Evolutionary conservation across 2,113 vertebrate species (phyloP), one percentile per base, ranked within the genome.

Genomic region (Festucalex cinctus): DNA sequence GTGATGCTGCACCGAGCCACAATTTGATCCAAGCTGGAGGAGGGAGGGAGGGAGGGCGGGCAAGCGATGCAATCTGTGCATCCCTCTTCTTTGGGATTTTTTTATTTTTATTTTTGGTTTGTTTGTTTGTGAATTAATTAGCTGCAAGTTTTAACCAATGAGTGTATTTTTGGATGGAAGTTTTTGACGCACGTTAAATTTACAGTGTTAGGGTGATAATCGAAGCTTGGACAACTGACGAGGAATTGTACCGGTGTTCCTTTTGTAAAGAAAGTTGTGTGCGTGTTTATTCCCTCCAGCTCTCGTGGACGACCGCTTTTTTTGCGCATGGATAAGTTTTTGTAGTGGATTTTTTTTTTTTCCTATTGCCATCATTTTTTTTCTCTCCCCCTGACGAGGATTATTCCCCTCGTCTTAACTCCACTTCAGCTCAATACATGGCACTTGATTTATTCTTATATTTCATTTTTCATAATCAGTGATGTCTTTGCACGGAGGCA

Each of bases 1-100:
- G 88, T 90, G 90, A 91, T 89, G 91, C 90, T 86, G 85, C 88
- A 87, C 86, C 83, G 86, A 91, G 86, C 89, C 89, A 71, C 91
- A 86, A 86, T 87, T 86, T 88, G 80, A 88, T 90, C 86, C 84
- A 88, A n/a, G 83, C 88, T 91, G 84, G 83, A 69, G 73, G 83
- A 80, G 88, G 90, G 87, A 81, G 80, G 67, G 74, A 82, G 82
- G 88, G 90, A n/a, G 88, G 85, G 84, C 73, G 88, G 88, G 85
- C 82, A 81, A 76, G 72, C 78, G 66, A 80, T 84, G 84, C 77
- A 73, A 83, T 82, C 75, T 80, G 82, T 76, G 75, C 80, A 86
- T 84, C 73, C 78, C 78, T 79, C 75, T 73, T 82, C 73, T 83
- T 80, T 73, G 74, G 78, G 66, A 9, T 63, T 77, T 74, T 71